Conservation (phyloP, 2,797 vertebrate species). For the Amphiprion clarkii region DNA sequence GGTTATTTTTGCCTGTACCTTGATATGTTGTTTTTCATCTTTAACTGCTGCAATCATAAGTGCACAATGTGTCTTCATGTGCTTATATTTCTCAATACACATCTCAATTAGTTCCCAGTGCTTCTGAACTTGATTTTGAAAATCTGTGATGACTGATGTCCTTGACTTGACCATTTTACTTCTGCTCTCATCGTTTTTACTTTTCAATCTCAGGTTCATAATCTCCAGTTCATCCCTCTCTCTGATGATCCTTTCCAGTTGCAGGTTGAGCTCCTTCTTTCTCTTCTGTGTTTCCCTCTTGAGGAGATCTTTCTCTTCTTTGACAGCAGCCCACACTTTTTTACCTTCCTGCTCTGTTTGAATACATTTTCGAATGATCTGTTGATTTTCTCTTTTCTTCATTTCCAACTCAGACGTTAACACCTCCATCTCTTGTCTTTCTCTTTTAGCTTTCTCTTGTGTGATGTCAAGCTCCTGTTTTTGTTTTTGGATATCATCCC, state of each 20-base stretch:
- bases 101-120: conserved; percentile 1
- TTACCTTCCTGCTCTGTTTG: conserved; percentile 59
- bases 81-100: not conserved
- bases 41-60: conserved; percentile 6
- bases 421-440: conserved; percentile 73
- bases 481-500: conserved; percentile 49
- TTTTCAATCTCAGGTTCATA: conserved; percentile 56
- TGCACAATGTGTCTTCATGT: conserved; percentile 5
- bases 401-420: conserved; percentile 68
- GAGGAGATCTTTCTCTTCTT: conserved; percentile 53
- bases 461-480: conserved; percentile 55
- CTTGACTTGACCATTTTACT: not conserved
- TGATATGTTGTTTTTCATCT: conserved; percentile 18
- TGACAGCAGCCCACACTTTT: conserved; percentile 42
- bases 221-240: conserved; percentile 68
- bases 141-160: fast-evolving
- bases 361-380: conserved; percentile 39
- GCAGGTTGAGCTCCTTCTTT: conserved; percentile 59
- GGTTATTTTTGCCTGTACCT: not conserved
- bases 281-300: conserved; percentile 52
- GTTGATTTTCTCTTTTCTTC: conserved; percentile 59
- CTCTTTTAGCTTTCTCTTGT: conserved; percentile 58
- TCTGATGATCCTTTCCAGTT: conserved; percentile 60
- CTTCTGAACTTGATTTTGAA: not conserved
- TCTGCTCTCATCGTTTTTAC: conserved; percentile 28